Evolutionary conservation across 2,797 vertebrate genomes (phyloP).

Genomic region (Carduelis carduelis): DNA sequence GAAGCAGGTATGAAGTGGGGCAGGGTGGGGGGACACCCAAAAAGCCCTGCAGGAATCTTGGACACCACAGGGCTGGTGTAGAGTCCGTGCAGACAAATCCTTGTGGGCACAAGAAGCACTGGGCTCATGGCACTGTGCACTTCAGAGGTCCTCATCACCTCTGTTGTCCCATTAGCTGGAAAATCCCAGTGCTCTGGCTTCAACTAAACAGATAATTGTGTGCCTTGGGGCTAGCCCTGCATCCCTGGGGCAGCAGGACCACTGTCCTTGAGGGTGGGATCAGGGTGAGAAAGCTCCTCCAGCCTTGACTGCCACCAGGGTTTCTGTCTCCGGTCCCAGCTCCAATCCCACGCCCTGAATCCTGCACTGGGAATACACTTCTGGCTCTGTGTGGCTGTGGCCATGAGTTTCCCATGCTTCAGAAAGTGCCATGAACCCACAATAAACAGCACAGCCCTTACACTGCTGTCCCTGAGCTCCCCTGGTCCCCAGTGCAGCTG

Average conservation of each 20-base stretch:
- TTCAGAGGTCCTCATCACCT: neutral
- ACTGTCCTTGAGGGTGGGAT: neutral
- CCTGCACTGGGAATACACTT: neutral
- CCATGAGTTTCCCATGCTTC: slow-evolving; percentile 11
- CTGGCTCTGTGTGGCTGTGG: neutral
- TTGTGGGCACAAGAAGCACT: neutral
- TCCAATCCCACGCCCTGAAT: neutral
- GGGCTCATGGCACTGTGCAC: fast-evolving
- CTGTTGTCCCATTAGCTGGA: neutral
- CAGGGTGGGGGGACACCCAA: neutral
- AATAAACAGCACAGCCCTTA: neutral
- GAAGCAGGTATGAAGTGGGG: neutral
- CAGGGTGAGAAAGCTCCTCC: neutral
- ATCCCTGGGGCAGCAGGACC: neutral
- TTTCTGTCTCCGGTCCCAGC: neutral
- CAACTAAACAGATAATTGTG: too few species aligned
- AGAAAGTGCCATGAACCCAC: neutral
- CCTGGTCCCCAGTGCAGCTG: neutral
- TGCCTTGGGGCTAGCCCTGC: neutral
- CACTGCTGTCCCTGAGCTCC: neutral
- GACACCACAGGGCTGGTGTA: neutral
- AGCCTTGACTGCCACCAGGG: neutral
- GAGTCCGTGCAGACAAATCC: neutral
- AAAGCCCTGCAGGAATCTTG: neutral
- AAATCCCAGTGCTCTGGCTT: neutral